These are phyloP conservation scores for Poecilus cupreus DNA, from an alignment of 2,888 invertebrate species.

Conservation along the genomic window DNA sequence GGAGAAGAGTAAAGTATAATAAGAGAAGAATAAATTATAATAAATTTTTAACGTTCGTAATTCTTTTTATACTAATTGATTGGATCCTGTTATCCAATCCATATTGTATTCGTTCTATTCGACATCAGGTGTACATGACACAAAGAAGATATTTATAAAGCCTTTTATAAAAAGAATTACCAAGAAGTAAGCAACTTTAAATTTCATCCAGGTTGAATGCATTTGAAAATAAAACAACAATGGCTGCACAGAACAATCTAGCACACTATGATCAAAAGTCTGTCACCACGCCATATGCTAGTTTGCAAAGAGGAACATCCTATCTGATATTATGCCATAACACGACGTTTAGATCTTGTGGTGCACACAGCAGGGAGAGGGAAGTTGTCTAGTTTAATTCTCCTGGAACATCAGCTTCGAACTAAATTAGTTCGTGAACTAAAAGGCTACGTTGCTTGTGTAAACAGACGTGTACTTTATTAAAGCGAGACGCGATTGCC, in stretches of 20 bases:
- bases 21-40: too few species aligned
- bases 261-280: conserved; percentile 34
- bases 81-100: too few species aligned
- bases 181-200: background rate
- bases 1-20: too few species aligned
- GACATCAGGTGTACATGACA: background rate
- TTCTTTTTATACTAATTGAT: too few species aligned
- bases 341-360: conserved; percentile 52
- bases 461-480: conserved; percentile 55
- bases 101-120: too few species aligned
- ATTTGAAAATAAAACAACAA: background rate
- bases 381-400: conserved; percentile 55
- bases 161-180: background rate
- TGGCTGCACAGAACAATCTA: background rate
- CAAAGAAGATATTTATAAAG: background rate
- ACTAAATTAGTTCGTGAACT: conserved; percentile 58
- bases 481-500: conserved; percentile 54
- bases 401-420: conserved; percentile 57
- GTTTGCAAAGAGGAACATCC: conserved; percentile 11
- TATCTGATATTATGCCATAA: conserved; percentile 52
- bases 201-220: background rate
- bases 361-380: conserved; percentile 53
- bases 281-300: background rate
- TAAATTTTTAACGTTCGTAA: too few species aligned
- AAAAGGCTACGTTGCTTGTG: conserved; percentile 52